Conservation (phyloP, 2,797 vertebrate genomes). For the Cuculus canorus region DNA sequence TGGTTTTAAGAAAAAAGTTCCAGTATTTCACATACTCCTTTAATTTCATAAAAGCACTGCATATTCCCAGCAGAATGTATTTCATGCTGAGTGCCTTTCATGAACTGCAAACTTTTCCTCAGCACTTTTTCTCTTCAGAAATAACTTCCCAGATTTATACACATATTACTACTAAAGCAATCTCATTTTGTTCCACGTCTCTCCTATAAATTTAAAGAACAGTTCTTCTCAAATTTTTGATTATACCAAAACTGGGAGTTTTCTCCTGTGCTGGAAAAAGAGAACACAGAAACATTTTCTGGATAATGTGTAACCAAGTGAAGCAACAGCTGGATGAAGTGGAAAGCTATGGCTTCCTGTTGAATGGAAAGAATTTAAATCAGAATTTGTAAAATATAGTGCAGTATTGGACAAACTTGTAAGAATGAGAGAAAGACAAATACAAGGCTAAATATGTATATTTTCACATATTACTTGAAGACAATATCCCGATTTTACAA, state of each 20-base stretch:
- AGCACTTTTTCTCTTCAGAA: background rate
- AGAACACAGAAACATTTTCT: background rate
- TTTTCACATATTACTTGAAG: constrained; percentile 24
- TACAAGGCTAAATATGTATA: constrained; percentile 35
- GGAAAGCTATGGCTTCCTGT: constrained; percentile 4
- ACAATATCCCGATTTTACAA: background rate
- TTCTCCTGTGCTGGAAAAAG: constrained; percentile 23
- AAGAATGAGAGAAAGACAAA: constrained; percentile 10
- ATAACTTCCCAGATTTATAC: background rate
- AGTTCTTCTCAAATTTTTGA: background rate
- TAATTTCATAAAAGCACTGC: background rate
- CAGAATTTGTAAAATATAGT: constrained; percentile 44
- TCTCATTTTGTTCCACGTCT: background rate
- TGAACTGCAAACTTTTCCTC: background rate
- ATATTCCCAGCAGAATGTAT: background rate
- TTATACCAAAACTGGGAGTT: background rate
- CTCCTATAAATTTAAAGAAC: background rate
- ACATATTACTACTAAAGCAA: background rate
- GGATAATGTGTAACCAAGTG: background rate
- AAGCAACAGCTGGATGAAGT: constrained; percentile 26
- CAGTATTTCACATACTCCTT: background rate
- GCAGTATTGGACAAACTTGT: background rate
- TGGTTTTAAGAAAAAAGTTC: background rate
- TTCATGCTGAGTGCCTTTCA: background rate
- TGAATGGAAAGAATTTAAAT: constrained; percentile 56